These are phyloP conservation scores for Drosophila albomicans DNA, from an alignment of 1,140 invertebrate genomes.

Conservation along the genomic window DNA sequence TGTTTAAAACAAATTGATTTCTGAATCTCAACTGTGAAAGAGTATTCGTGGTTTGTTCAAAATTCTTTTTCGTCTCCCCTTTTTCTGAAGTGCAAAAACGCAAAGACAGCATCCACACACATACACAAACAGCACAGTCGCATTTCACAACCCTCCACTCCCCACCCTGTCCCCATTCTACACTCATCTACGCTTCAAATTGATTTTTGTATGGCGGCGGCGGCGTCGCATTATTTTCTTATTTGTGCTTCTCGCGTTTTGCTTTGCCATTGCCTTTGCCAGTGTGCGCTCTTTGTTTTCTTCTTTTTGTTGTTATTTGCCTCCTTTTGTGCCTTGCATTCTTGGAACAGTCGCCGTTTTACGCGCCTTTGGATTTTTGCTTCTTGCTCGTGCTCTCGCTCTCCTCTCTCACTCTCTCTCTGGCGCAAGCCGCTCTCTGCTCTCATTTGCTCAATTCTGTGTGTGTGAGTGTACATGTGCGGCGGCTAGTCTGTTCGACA, in stretches of 20 bases:
- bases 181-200: slow-evolving; percentile 54
- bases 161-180: slow-evolving; percentile 7
- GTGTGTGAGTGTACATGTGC: slow-evolving; percentile 40
- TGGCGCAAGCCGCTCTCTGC: slow-evolving; percentile 72
- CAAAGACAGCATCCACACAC: slow-evolving; percentile 56
- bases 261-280: slow-evolving; percentile 36
- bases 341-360: slow-evolving; percentile 56
- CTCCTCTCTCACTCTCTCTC: slow-evolving; percentile 55
- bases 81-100: slow-evolving; percentile 41
- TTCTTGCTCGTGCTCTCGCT: slow-evolving; percentile 33
- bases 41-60: slow-evolving; percentile 10
- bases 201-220: slow-evolving; percentile 69
- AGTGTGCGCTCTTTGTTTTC: slow-evolving; percentile 51
- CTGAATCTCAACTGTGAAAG: neutral
- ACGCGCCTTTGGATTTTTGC: slow-evolving; percentile 62
- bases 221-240: slow-evolving; percentile 71
- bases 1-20: neutral
- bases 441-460: slow-evolving; percentile 64
- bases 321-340: slow-evolving; percentile 78
- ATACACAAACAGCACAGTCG: slow-evolving; percentile 41
- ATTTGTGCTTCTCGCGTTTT: slow-evolving; percentile 73
- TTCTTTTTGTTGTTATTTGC: slow-evolving; percentile 76
- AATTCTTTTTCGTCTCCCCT: neutral
- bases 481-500: slow-evolving; percentile 35
- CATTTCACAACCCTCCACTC: slow-evolving; percentile 31